Base-by-base conservation (phyloP, 2,797 vertebrate genomes). In the Tenualosa ilisha region DNA sequence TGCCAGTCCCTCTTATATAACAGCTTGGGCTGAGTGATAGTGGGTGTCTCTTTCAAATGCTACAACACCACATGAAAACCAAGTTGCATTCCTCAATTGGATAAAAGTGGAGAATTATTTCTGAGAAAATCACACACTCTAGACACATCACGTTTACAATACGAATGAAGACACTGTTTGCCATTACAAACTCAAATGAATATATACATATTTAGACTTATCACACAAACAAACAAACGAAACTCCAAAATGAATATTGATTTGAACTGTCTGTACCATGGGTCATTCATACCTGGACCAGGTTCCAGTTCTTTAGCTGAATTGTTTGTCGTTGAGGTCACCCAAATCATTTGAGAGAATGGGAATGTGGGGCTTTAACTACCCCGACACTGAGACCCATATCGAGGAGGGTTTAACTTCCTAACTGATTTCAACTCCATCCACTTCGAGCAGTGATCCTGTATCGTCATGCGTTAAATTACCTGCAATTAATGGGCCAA, bases 401-500 rank as follows among this genome's bases (percentile, higher is more conserved):
- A 31, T 65, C 63, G 24, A 65, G 8, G 8, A 13, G 2, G 24
- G 31, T 31, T 31, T 31, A 1, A 31, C 31, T 31, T 31, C 31
- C 31, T 31, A 31, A 31, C 24, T 31, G 24, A 65, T 12, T 31
- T 65, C 12, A 31, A 31, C 26, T 65, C 8, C 59, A 24, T 63
- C 63, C 9, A 7, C 63, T 65, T 31, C 63, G 31, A 31, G 31
- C 56, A 31, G 63, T 24, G 20, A 65, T 65, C 24, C 11, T 31
- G 63, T 65, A 9, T 65, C 24, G 63, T 31, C 63, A 65, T 24
- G 8, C 63, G 63, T 65, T 65, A 65, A 65, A 65, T 65, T 49
- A 51, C 63, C 63, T 65, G 63, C 63, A 65, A 65, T 65, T 65
- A 65, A 65, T 31, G 24, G 63, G 8, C 63, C 63, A 65, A 65